A percentile compares a stretch with the other conserved stretches of the same genome.
These are phyloP conservation scores for Platycheirus rosarum DNA, from an alignment of 2,888 invertebrate genomes.

Conservation along the genomic window DNA sequence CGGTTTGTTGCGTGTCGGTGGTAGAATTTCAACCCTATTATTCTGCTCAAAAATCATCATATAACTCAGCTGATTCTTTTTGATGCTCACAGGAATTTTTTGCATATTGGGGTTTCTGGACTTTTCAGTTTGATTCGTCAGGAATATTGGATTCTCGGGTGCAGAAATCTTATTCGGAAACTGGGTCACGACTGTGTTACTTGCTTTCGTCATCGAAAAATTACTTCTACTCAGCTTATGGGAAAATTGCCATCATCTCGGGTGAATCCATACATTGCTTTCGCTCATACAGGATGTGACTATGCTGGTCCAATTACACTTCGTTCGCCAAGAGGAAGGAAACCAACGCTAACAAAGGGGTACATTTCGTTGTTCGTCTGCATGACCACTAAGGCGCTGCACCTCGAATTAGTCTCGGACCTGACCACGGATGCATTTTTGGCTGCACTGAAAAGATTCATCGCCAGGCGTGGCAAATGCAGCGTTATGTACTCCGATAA, in stretches of 20 bases:
- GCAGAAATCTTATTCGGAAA: conserved; percentile 40
- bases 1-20: conserved; percentile 32
- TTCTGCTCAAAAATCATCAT: conserved; percentile 27
- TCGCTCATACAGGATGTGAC: conserved; percentile 42
- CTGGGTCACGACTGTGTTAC: conserved; percentile 33
- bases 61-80: conserved; percentile 15
- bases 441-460: too few species aligned
- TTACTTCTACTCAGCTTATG: conserved; percentile 43
- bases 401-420: conserved; percentile 41
- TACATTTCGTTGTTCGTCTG: conserved; percentile 55
- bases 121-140: conserved; percentile 22
- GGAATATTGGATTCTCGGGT: conserved; percentile 21
- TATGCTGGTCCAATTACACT: conserved; percentile 51
- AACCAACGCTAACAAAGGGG: conserved; percentile 37
- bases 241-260: too few species aligned
- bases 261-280: conserved; percentile 33
- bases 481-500: conserved; percentile 57
- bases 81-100: conserved; percentile 17
- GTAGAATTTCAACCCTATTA: conserved; percentile 18
- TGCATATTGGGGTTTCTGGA: conserved; percentile 19
- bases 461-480: conserved; percentile 50
- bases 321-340: conserved; percentile 30
- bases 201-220: conserved; percentile 34
- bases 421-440: too few species aligned
- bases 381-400: too few species aligned